Conservation (phyloP, 2,113 vertebrate species). For the Corythoichthys intestinalis region DNA sequence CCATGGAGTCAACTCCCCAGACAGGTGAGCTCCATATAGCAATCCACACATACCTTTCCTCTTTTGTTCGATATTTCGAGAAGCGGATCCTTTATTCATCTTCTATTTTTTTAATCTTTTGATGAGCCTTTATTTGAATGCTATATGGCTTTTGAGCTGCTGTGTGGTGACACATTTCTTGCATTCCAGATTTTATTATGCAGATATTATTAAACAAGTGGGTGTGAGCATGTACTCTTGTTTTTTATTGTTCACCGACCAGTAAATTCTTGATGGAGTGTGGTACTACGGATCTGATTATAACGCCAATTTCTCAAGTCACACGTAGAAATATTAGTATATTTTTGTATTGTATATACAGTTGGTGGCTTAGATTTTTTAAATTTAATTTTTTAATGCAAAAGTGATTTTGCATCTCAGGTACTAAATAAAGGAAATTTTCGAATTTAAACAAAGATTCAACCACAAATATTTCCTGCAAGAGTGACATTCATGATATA, state of each 20-base stretch:
- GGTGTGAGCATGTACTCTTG: background rate
- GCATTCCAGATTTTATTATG: background rate
- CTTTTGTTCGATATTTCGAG: background rate
- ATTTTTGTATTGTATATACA: background rate
- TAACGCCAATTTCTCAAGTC: background rate
- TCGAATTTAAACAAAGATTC: background rate
- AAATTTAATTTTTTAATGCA: too few relatives aligned
- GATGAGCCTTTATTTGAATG: background rate
- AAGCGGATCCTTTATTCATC: background rate
- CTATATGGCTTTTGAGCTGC: background rate
- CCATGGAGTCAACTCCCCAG: slow-evolving; percentile 26
- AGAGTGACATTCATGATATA: too few relatives aligned
- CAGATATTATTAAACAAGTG: background rate
- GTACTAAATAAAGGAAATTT: background rate
- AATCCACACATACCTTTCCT: background rate
- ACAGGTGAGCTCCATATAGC: slow-evolving; percentile 31
- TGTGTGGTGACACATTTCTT: background rate
- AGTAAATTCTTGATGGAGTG: background rate
- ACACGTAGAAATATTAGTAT: background rate
- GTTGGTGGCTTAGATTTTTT: background rate
- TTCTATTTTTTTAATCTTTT: background rate
- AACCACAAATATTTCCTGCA: background rate
- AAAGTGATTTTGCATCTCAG: background rate
- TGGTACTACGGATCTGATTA: background rate
- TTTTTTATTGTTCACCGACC: background rate